A percentile compares a stretch with the other conserved stretches of the same genome.
Evolutionary conservation across 2,888 invertebrate genomes (phyloP).

Genomic region (Apocheima hispidaria): DNA sequence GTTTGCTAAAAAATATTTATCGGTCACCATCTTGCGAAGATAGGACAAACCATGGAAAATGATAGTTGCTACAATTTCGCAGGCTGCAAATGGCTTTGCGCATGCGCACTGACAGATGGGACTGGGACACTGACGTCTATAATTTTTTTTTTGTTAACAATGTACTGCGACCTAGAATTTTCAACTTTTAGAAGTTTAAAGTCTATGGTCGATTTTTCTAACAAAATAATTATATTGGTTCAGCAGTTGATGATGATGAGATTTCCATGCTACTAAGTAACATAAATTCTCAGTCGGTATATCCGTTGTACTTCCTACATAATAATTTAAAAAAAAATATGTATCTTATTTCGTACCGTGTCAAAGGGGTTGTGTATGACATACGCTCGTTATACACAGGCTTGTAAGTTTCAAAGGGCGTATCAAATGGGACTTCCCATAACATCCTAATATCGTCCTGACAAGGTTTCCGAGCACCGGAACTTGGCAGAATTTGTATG

Average conservation of each 20-base stretch:
- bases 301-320: not conserved
- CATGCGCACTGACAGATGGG: constrained; percentile 63
- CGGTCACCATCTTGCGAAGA: constrained; percentile 41
- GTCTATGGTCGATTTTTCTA: too few relatives aligned
- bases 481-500: constrained; percentile 82
- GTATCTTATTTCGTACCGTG: not conserved
- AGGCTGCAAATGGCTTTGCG: constrained; percentile 61
- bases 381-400: not conserved
- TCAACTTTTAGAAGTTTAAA: too few relatives aligned
- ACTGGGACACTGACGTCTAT: constrained; percentile 20
- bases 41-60: constrained; percentile 66
- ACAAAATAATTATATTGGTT: too few relatives aligned
- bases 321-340: not conserved
- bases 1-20: not conserved
- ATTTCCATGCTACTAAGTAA: too few relatives aligned
- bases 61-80: constrained; percentile 71
- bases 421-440: constrained; percentile 75
- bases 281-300: too few relatives aligned
- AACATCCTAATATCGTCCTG: constrained; percentile 69
- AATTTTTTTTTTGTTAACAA: too few relatives aligned
- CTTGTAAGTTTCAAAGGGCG: constrained; percentile 65
- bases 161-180: too few relatives aligned
- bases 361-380: constrained; percentile 8
- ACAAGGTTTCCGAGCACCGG: constrained; percentile 75
- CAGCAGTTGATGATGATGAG: too few relatives aligned